Conservation (phyloP, 1,140 invertebrate genomes). For the Lysiphlebus fabarum region DNA sequence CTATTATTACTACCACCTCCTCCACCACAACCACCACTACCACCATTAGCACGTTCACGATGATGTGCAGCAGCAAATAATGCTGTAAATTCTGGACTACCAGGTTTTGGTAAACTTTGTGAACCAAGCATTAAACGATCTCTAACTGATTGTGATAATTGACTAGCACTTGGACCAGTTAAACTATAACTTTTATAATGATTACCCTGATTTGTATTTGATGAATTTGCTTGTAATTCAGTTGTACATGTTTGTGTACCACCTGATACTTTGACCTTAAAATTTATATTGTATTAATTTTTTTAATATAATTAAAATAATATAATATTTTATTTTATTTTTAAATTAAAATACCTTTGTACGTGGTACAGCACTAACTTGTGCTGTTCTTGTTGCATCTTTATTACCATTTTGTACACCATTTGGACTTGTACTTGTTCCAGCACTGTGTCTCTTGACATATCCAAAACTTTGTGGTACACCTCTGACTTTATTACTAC, state of each 20-base stretch:
- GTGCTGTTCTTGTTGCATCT: constrained; percentile 64
- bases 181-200: constrained; percentile 76
- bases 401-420: constrained; percentile 57
- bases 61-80: constrained; percentile 55
- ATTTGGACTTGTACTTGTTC: constrained; percentile 53
- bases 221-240: constrained; percentile 61
- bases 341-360: constrained; percentile 59
- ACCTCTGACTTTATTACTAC: constrained; percentile 62
- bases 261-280: constrained; percentile 73
- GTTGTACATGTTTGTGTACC: constrained; percentile 84
- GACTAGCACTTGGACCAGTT: constrained; percentile 75
- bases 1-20: too few relatives aligned
- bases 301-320: background rate
- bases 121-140: constrained; percentile 77
- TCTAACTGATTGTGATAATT: constrained; percentile 78
- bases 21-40: too few relatives aligned
- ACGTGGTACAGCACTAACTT: constrained; percentile 78
- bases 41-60: constrained; percentile 40
- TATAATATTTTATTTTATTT: too few relatives aligned
- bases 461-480: constrained; percentile 78
- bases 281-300: background rate
- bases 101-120: constrained; percentile 74
- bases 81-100: constrained; percentile 65
- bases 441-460: constrained; percentile 71
- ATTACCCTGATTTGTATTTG: constrained; percentile 44